Evolutionary conservation across 2,797 vertebrate genomes (phyloP), one percentile per base, ranked within the genome.

Genomic region (Agapornis canus): DNA sequence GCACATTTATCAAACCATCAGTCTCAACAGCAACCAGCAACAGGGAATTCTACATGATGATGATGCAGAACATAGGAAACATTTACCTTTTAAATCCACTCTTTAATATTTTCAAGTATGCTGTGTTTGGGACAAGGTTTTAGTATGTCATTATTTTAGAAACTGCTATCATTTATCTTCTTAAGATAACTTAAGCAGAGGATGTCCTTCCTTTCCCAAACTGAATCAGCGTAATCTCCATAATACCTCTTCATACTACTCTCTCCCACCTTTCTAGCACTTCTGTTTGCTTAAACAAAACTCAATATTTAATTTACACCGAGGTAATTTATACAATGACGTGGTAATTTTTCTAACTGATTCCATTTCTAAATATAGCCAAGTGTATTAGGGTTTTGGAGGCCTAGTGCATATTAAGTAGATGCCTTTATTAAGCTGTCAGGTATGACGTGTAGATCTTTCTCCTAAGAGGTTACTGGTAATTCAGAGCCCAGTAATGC

Each of bases 401-500:
- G 86, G 56, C 21, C 31, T 25, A 25, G 0, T 63, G 69, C 57
- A 84, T 70, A 84, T 70, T 57, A 82, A 94, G 26, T 10, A 80
- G 64, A 78, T 47, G 57, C 43, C 32, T 90, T 87, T 79, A 94
- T 80, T 89, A 94, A 95, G 66, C 60, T 92, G 68, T 82, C 69
- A 77, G 26, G 27, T 83, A 49, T 73, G 70, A 92, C 11, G 3
- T 26, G 79, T 51, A 70, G 64, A 37, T 71, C 42, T 64, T 82
- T 89, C 68, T 95, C 72, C 82, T 63, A 85, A 49, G 81, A 89
- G 75, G 32, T 59, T 69, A 69, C 37, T 51, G 52, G 47, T 49
- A 86, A 95, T 82, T 95, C 91, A 95, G 73, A 89, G 89, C 72
- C 56, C 85, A 95, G 37, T 94, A 93, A 84, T 13, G 32, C 40